These are phyloP conservation scores for Macrosteles quadrilineatus DNA, from an alignment of 1,140 invertebrate genomes.

Conservation along the genomic window DNA sequence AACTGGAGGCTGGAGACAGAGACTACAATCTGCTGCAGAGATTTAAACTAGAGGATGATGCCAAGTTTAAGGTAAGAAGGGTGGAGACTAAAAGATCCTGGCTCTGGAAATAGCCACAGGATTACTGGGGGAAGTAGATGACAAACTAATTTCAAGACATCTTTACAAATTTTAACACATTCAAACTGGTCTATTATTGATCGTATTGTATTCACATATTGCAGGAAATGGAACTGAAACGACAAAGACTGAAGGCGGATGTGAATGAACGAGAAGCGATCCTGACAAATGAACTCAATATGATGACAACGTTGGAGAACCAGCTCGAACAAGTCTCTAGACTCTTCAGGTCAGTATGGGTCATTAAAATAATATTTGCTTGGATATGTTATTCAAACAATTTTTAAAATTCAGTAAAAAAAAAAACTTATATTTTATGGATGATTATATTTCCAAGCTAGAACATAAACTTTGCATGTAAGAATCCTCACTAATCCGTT, in stretches of 20 bases:
- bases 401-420: neutral
- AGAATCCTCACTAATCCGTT: too few species aligned
- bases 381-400: neutral
- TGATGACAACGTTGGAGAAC: constrained; percentile 49
- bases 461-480: too few species aligned
- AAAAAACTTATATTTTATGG: too few species aligned
- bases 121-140: too few species aligned
- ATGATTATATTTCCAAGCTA: too few species aligned
- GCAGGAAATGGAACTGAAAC: constrained; percentile 52
- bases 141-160: too few species aligned
- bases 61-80: constrained; percentile 62
- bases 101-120: too few species aligned
- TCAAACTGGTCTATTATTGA: too few species aligned
- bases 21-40: constrained; percentile 63
- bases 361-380: too few species aligned
- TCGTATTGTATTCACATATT: too few species aligned
- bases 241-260: constrained; percentile 47
- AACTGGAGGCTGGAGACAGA: constrained; percentile 58
- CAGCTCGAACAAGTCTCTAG: constrained; percentile 49
- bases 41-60: constrained; percentile 62
- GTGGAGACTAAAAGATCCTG: too few species aligned
- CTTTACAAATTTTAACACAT: too few species aligned
- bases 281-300: constrained; percentile 45
- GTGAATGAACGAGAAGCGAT: constrained; percentile 41
- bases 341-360: constrained; percentile 43